Base-by-base conservation (phyloP, 2,113 vertebrate species). In the Leptodactylus fuscus region DNA sequence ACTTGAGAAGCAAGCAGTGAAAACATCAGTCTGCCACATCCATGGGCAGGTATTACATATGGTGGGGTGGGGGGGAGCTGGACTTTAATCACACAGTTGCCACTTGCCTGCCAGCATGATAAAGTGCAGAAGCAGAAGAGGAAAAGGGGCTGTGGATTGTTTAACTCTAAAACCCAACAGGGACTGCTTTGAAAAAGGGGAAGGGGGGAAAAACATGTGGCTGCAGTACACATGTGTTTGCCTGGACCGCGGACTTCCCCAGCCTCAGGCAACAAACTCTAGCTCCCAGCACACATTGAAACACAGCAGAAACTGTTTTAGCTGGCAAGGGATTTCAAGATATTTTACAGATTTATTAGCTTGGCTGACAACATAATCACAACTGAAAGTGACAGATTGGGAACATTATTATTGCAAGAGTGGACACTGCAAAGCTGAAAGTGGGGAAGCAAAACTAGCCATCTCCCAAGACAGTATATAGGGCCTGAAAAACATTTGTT, bases 31-130 rank as follows among this genome's bases (percentile, higher is more conserved):
- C 90, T 36, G 88, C 86, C 82, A 88, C 76, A 88, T 89, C 91
- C 91, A 0, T 34, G 90, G 91, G 90, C 91, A 87, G 86, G 87
- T 80, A 53, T 87, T 74, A 88, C 90, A 93, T 88, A 89, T 87
- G 91, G 89, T 13, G 32, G 88, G 87, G 91, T 90, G 34, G 32
- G 34, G 88, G 88, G 91, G 91, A 76, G 83, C 83, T 85, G 87
- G 88, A 85, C 91, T 95, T 95, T 94, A 95, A 96, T 96, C 95
- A 95, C 85, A 73, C 85, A 55, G 88, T 91, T 90, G 90, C 89
- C 90, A 88, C 89, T 91, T 89, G 85, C 87, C 82, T 88, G 91
- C 87, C 85, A 86, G 80, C 4, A 82, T 93, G 94, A 95, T 91
- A 89, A 87, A 95, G 91, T 90, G 88, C 94, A 94, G 94, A 87